Evolutionary conservation across 2,888 invertebrate species (phyloP), one percentile per base, ranked within the genome.

Genomic region (Coleophora deauratella): DNA sequence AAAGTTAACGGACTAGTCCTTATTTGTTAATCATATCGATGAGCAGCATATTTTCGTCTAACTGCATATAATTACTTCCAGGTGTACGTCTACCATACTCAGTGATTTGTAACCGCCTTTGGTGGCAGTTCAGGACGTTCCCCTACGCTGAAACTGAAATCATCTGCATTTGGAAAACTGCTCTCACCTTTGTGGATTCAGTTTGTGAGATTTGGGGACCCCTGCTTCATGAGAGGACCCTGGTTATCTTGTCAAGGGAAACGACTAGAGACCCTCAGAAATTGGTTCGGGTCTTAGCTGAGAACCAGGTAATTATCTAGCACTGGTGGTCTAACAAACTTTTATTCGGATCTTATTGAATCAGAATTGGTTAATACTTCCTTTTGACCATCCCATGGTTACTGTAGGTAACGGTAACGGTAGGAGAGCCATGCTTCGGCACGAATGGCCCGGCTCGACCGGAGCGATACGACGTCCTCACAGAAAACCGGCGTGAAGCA

Each of bases 131-230:
- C 90, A 86, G 89, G 11, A 88, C 88, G 0, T 92, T 96, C 62
- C 95, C 96, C 0, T 96, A 90, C 71, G 75, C 87, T 0, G 59
- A 78, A 0, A 85, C 88, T 0, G 94, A 95, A 60, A 85, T 86
- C 8, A 87, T 88, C 3, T 93, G 95, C 55, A 91, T 95, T 1
- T 96, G 96, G 81, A 97, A 97, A 76, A 97, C 97, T 0, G 94
- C 96, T 0, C 76, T 96, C 12, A 96, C 96, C 0, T 97, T 97
- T 65, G 96, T 97, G 3, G 97, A 97, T 68, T 94, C 96, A 0
- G 91, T 95, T 8, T 89, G 92, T 1, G 97, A 97, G 82, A 90
- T 97, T 41, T 96, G 96, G 93, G 93, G 93, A 0, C 93, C 96
- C 0, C 66, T 97, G 35, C 79, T 96, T 11, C 91, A 91, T 48